Evolutionary conservation across 2,888 invertebrate genomes (phyloP), one percentile per base, ranked within the genome.

Genomic region (Pristionchus exspectatus): DNA sequence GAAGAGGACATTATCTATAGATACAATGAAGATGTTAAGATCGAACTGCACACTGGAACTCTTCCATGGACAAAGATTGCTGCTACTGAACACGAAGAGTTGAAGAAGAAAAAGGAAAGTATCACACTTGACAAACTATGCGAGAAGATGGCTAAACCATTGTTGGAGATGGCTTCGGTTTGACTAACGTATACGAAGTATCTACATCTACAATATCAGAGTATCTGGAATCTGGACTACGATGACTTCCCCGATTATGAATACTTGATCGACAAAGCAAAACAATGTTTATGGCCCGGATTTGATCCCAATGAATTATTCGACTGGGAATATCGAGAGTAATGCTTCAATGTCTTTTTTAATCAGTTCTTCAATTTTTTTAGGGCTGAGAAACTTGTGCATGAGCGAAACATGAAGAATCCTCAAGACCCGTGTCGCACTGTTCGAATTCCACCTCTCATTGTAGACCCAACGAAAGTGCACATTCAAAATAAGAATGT

Each of bases 81-180:
- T 5, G 59, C 63, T 12, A 86, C 63, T 9, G 86, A 86, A 12
- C 33, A 16, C 9, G 50, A 66, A 44, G 86, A 86, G 24, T 33
- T 86, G 66, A 54, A 86, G 44, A 66, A 86, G 16, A 66, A 38
- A 24, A 86, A 86, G 44, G 30, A 86, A 21, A n/a, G 21, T 16
- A 86, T 54, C 24, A 66, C 63, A 18, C 38, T 66, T 24, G 86
- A 86, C 10, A 86, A 86, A 38, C 24, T 86, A 33, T 63, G 63
- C 30, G 86, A 86, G 86, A 86, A 86, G 24, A 86, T 86, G 86
- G 66, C 86, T 14, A 86, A 86, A n/a, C 66, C 66, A 86, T 86
- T 86, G 38, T 33, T 21, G 21, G 86, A 86, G 2, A 54, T 66
- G 63, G 66, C 86, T 38, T 7, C 63, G 86, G 86, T 86, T 16